phyloP scores from a whole-genome alignment of 37 sponge, comb jelly and placozoan species.

The Chondrosia reniformis region DNA sequence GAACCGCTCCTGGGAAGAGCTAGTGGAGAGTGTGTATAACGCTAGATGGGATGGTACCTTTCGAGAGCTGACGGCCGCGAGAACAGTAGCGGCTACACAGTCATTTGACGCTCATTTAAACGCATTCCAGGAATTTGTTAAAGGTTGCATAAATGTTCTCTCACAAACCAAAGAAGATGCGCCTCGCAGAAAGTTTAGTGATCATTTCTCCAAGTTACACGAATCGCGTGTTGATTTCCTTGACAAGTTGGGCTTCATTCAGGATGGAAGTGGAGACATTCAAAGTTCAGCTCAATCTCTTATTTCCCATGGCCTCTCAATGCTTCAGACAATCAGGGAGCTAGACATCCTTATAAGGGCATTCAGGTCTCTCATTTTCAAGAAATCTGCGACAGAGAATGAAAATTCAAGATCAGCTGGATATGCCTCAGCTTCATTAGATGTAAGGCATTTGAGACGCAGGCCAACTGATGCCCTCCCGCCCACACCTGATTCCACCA shows the following conservation, averaged over 20 bases:
- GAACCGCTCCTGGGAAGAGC: conserved; percentile 17
- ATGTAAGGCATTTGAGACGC: conserved; percentile 16
- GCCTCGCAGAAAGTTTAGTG: not conserved
- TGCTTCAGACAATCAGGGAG: conserved; percentile 2
- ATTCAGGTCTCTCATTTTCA: conserved; percentile 16
- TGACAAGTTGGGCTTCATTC: conserved; percentile 15
- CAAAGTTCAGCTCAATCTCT: not conserved
- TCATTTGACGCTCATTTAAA: conserved; percentile 8
- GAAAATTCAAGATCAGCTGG: not conserved
- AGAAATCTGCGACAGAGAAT: not conserved
- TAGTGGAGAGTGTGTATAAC: conserved; percentile 20
- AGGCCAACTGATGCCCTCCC: conserved; percentile 20
- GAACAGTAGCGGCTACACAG: conserved; percentile 20
- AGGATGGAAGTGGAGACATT: conserved; percentile 14
- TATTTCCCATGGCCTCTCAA: not conserved
- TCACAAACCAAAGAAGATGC: not conserved
- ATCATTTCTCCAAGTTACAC: conserved; percentile 12
- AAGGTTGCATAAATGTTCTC: conserved; percentile 3
- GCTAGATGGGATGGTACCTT: conserved; percentile 19
- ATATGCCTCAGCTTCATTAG: conserved; percentile 7
- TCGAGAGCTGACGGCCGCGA: conserved; percentile 2
- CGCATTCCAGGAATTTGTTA: conserved; percentile 1
- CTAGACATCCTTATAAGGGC: conserved; percentile 13
- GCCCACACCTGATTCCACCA: conserved; percentile 3
- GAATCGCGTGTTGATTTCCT: conserved; percentile 17